These are phyloP conservation scores for Enteromius thamalakanensis DNA, from an alignment of 2,797 vertebrate genomes.

Conservation along the genomic window DNA sequence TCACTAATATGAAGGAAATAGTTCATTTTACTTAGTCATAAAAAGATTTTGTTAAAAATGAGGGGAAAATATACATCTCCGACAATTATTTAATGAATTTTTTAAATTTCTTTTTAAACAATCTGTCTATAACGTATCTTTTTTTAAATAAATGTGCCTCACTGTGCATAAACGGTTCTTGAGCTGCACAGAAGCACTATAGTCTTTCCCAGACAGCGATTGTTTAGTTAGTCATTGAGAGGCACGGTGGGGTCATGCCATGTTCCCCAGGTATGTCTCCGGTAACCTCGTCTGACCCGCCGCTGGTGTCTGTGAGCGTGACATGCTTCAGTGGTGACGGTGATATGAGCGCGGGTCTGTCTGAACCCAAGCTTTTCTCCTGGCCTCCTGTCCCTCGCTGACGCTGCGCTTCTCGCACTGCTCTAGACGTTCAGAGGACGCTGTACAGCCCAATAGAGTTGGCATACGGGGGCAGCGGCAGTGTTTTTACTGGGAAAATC, in stretches of 20 bases:
- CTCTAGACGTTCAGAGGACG: conserved; percentile 32
- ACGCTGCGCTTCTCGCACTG: conserved; percentile 57
- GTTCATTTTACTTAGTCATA: neutral
- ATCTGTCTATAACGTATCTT: neutral
- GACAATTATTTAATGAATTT: neutral
- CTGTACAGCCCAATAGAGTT: conserved; percentile 35
- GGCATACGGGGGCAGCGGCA: conserved; percentile 39
- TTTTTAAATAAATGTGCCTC: neutral
- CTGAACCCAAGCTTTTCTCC: conserved; percentile 54
- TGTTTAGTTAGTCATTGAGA: neutral
- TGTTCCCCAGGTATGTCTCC: conserved; percentile 18
- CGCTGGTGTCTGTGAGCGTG: conserved; percentile 33
- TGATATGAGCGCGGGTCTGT: conserved; percentile 42
- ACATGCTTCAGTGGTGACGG: conserved; percentile 53
- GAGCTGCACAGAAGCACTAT: neutral
- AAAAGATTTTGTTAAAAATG: neutral
- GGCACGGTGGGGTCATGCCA: neutral
- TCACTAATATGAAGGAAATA: neutral
- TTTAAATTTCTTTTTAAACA: neutral
- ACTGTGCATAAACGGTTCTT: neutral
- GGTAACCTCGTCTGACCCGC: neutral
- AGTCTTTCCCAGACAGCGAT: neutral
- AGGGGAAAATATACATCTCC: neutral
- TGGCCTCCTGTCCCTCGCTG: conserved; percentile 51
- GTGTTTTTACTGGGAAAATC: conserved; percentile 78